These are phyloP conservation scores for Lamellibrachia luymesi DNA, from an alignment of 1,140 invertebrate genomes.

Conservation along the genomic window DNA sequence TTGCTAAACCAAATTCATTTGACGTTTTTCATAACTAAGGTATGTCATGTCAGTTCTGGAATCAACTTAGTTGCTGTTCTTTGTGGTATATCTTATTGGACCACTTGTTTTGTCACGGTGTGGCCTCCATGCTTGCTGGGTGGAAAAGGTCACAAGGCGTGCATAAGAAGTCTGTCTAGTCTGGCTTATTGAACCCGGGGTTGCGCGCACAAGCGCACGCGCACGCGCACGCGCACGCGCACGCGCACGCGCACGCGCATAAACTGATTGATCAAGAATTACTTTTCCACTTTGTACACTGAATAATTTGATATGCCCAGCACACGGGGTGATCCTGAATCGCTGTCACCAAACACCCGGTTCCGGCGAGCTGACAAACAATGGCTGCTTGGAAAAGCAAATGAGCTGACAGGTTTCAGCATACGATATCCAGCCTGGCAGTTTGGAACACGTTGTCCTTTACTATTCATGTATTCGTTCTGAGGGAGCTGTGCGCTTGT, in stretches of 20 bases:
- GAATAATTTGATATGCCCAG: background rate
- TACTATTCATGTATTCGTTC: background rate
- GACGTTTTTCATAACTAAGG: too few relatives aligned
- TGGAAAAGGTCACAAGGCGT: too few relatives aligned
- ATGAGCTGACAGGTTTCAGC: background rate
- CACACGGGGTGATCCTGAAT: background rate
- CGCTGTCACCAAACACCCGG: background rate
- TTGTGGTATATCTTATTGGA: too few relatives aligned
- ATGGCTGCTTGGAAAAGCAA: conserved; percentile 4
- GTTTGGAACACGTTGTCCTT: background rate
- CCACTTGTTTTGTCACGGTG: too few relatives aligned
- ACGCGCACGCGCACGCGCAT: background rate
- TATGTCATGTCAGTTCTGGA: too few relatives aligned
- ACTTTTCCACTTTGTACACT: too few relatives aligned
- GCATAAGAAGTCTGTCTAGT: too few relatives aligned
- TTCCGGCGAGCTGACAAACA: background rate
- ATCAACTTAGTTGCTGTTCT: too few relatives aligned
- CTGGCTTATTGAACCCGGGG: too few relatives aligned
- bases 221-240: background rate
- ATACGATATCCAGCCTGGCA: background rate
- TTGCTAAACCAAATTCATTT: too few relatives aligned
- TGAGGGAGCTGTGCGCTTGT: background rate
- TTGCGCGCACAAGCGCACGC: background rate
- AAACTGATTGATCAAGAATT: background rate
- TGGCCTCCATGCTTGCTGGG: too few relatives aligned